Conservation (phyloP, 2,113 vertebrate genomes). For the Amblyornis subalaris region DNA sequence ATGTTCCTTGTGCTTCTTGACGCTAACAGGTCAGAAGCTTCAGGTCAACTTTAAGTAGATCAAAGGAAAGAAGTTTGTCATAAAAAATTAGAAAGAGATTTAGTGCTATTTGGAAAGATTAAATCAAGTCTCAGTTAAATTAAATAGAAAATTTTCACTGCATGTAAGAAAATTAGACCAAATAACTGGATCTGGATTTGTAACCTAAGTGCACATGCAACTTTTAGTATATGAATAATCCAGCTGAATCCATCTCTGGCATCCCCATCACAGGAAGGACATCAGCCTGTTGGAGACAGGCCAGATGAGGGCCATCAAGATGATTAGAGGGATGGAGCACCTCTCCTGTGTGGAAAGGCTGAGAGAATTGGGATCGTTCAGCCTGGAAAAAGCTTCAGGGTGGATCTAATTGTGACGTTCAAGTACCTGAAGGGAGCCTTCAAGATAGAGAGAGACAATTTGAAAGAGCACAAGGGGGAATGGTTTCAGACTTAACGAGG, state of each 20-base stretch:
- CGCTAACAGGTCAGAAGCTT: background rate
- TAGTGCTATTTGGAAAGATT: background rate
- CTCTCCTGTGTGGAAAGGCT: background rate
- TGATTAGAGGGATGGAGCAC: background rate
- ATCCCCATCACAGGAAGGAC: background rate
- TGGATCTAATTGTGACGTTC: background rate
- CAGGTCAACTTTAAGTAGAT: background rate
- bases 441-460: background rate
- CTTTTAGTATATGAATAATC: background rate
- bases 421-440: background rate
- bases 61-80: background rate
- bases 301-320: background rate
- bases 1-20: background rate
- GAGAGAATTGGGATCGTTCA: background rate
- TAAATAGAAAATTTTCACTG: background rate
- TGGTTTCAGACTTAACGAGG: background rate
- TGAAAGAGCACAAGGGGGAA: background rate
- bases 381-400: background rate
- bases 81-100: background rate
- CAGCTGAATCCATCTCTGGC: too few relatives aligned
- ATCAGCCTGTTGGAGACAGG: background rate
- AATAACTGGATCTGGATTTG: background rate
- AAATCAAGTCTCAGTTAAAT: background rate
- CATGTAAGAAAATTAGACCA: background rate
- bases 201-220: fast-evolving